Conservation (phyloP, 2,888 invertebrate genomes). For the Odontocolon sp. region DNA sequence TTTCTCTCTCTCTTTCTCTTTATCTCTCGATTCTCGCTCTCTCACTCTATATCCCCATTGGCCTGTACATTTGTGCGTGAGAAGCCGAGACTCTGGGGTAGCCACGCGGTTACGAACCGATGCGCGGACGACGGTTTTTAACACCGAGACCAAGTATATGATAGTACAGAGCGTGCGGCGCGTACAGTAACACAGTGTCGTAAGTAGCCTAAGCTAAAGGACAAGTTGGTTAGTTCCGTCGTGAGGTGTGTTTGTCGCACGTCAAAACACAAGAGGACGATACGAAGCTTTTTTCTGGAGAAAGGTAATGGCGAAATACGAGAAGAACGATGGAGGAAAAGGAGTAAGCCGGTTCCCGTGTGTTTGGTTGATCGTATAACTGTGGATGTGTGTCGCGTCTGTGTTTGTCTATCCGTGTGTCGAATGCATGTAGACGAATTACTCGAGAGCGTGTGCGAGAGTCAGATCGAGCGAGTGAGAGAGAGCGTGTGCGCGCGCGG, state of each 20-base stretch:
- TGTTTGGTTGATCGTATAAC: slow-evolving; percentile 20
- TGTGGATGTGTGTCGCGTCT: slow-evolving; percentile 20
- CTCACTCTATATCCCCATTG: slow-evolving; percentile 55
- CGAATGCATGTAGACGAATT: slow-evolving; percentile 57
- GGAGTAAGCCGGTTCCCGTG: slow-evolving; percentile 7
- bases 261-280: slow-evolving; percentile 25
- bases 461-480: slow-evolving; percentile 54
- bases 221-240: slow-evolving; percentile 22
- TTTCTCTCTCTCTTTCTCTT: slow-evolving; percentile 33
- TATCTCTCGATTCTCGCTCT: too few relatives aligned
- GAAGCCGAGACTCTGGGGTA: slow-evolving; percentile 55
- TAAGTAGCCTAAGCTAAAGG: slow-evolving; percentile 45
- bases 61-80: slow-evolving; percentile 60
- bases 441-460: slow-evolving; percentile 16
- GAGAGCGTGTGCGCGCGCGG: slow-evolving; percentile 42
- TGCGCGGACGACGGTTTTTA: slow-evolving; percentile 58
- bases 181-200: slow-evolving; percentile 48
- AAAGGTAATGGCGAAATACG: slow-evolving; percentile 48
- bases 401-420: slow-evolving; percentile 49
- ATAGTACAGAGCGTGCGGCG: slow-evolving; percentile 55
- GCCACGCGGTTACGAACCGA: slow-evolving; percentile 61
- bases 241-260: slow-evolving; percentile 20
- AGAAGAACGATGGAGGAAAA: slow-evolving; percentile 1
- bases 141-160: slow-evolving; percentile 53
- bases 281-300: slow-evolving; percentile 33